Conservation (phyloP, 2,797 vertebrate species). For the Sebastes elongatus region DNA sequence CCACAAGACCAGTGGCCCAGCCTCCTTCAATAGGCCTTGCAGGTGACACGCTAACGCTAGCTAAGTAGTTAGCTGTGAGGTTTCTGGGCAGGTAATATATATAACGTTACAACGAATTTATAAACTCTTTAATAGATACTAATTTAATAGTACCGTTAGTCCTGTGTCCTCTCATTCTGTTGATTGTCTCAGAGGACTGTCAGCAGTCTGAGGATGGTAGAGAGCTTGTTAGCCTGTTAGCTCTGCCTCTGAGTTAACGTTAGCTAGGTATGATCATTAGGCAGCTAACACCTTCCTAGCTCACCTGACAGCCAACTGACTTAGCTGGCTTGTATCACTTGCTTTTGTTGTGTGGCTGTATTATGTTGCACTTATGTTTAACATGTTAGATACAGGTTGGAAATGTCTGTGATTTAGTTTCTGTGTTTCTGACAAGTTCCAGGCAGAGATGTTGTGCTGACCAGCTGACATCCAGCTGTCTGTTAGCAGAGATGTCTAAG, state of each 20-base stretch:
- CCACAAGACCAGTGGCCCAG: too few species aligned
- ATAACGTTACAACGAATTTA: background rate
- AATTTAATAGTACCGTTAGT: too few species aligned
- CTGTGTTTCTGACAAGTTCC: background rate
- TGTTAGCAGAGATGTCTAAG: background rate
- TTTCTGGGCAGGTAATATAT: background rate
- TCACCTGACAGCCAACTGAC: background rate
- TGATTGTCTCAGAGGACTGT: background rate
- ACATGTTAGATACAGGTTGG: background rate
- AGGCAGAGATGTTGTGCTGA: background rate
- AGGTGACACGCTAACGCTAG: slow-evolving; percentile 40
- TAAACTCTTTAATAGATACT: background rate
- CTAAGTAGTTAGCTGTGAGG: slow-evolving; percentile 30
- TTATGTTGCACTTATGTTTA: background rate
- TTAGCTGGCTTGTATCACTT: background rate
- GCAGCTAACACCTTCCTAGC: background rate
- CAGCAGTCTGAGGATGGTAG: background rate
- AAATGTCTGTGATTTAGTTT: background rate
- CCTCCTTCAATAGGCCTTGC: too few species aligned
- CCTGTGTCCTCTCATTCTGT: background rate
- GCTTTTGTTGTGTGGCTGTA: background rate
- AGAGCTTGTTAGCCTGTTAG: slow-evolving; percentile 13
- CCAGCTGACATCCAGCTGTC: background rate
- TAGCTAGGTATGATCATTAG: slow-evolving; percentile 16
- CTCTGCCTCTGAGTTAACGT: background rate